Evolutionary conservation across 2,888 invertebrate species (phyloP).

Genomic region (Ecdyonurus torrentis): DNA sequence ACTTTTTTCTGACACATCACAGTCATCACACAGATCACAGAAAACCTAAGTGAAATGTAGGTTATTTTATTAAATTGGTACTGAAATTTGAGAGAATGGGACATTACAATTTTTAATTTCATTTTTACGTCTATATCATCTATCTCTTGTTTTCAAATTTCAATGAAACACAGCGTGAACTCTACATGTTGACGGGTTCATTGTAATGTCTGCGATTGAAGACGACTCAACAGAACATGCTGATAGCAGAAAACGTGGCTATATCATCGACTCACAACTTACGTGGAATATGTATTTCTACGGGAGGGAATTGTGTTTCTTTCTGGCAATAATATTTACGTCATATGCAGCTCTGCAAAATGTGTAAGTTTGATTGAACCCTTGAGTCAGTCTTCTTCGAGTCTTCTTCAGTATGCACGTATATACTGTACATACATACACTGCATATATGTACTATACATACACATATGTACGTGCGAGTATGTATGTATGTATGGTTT

Average conservation of each 20-base stretch:
- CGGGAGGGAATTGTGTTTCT: slow-evolving; percentile 44
- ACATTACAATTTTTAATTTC: not conserved
- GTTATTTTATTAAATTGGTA: not conserved
- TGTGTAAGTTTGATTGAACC: slow-evolving; percentile 37
- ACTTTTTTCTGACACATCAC: not conserved
- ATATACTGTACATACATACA: too few species aligned
- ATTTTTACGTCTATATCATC: not conserved
- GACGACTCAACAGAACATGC: not conserved
- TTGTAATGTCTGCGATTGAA: not conserved
- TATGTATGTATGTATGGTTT: too few species aligned
- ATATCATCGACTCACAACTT: not conserved
- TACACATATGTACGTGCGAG: too few species aligned
- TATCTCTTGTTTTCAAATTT: not conserved
- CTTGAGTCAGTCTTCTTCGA: not conserved
- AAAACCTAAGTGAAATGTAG: not conserved
- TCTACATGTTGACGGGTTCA: not conserved
- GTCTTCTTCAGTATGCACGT: too few species aligned
- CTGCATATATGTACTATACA: too few species aligned
- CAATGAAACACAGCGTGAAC: not conserved
- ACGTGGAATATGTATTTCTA: slow-evolving; percentile 37
- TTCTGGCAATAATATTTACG: slow-evolving; percentile 43
- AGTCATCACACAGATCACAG: not conserved
- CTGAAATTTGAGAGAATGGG: not conserved
- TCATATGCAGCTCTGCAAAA: slow-evolving; percentile 53
- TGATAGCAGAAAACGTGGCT: slow-evolving; percentile 2